These are phyloP conservation scores for Trichosurus vulpecula DNA, from an alignment of 2,797 vertebrate genomes.

Conservation along the genomic window DNA sequence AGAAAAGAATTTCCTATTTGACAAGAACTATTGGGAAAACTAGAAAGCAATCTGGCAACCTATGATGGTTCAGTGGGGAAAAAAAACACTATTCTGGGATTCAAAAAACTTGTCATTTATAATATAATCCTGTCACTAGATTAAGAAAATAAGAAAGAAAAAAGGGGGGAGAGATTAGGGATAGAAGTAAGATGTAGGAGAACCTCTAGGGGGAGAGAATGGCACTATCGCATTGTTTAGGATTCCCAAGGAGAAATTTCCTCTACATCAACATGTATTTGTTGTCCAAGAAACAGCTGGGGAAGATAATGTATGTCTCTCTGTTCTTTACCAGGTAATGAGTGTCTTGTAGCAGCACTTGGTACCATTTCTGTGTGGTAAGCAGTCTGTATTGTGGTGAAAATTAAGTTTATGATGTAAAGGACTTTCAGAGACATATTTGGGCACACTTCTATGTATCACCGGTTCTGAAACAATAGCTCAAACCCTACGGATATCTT, in stretches of 20 bases:
- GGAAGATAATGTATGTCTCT: neutral
- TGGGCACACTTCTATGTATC: neutral
- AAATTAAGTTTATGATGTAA: neutral
- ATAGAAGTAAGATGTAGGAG: neutral
- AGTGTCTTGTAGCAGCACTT: neutral
- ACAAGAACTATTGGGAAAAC: too few relatives aligned
- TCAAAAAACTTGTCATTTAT: neutral
- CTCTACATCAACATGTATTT: neutral
- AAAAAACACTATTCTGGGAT: neutral
- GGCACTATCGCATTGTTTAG: neutral
- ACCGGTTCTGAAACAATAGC: neutral
- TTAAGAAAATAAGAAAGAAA: neutral
- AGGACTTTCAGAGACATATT: neutral
- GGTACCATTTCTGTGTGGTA: neutral
- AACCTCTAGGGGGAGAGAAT: neutral
- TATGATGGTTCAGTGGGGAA: neutral
- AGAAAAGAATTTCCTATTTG: too few relatives aligned
- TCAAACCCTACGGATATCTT: neutral
- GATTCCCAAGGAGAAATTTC: neutral
- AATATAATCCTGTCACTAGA: constrained; percentile 8
- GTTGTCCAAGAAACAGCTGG: neutral
- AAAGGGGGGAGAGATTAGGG: neutral
- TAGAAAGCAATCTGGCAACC: neutral
- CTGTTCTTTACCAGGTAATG: neutral
- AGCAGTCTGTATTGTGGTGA: neutral